These are phyloP conservation scores for Rhombomys opimus DNA, from an alignment of 2,113 vertebrate genomes.

Conservation along the genomic window DNA sequence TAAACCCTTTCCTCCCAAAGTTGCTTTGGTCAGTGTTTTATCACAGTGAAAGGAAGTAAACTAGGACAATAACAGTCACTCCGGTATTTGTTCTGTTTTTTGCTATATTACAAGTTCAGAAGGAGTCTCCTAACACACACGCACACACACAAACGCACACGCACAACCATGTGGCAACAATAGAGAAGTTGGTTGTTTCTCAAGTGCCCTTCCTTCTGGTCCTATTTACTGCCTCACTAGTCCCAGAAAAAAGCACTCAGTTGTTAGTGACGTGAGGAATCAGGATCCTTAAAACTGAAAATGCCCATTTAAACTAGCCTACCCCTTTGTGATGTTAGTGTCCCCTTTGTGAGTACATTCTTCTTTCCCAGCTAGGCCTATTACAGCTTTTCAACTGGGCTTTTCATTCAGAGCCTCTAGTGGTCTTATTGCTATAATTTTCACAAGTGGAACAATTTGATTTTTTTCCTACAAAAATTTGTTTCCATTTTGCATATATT, in stretches of 20 bases:
- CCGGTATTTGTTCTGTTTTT: not conserved
- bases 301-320: constrained; percentile 56
- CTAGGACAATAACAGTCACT: not conserved
- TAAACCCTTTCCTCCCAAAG: not conserved
- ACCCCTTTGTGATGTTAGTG: constrained; percentile 41
- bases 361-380: constrained; percentile 28
- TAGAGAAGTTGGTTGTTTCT: constrained; percentile 8
- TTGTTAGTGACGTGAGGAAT: constrained; percentile 60
- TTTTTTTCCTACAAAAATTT: constrained; percentile 63
- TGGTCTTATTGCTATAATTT: constrained; percentile 65
- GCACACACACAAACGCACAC: not conserved
- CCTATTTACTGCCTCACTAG: constrained; percentile 62
- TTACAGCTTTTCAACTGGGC: constrained; percentile 59
- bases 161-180: not conserved
- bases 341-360: not conserved
- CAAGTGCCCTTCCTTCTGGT: constrained; percentile 39
- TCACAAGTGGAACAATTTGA: constrained; percentile 62
- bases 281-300: constrained; percentile 62
- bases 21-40: not conserved
- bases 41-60: not conserved
- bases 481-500: constrained; percentile 48
- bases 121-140: not conserved
- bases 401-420: constrained; percentile 62
- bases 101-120: constrained; percentile 47
- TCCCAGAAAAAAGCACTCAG: constrained; percentile 3